Percentiles rank a stretch among this genome's conserved stretches.
phyloP scores from a whole-genome alignment of 2,797 vertebrate genomes.

The Enteromius radiatus region DNA sequence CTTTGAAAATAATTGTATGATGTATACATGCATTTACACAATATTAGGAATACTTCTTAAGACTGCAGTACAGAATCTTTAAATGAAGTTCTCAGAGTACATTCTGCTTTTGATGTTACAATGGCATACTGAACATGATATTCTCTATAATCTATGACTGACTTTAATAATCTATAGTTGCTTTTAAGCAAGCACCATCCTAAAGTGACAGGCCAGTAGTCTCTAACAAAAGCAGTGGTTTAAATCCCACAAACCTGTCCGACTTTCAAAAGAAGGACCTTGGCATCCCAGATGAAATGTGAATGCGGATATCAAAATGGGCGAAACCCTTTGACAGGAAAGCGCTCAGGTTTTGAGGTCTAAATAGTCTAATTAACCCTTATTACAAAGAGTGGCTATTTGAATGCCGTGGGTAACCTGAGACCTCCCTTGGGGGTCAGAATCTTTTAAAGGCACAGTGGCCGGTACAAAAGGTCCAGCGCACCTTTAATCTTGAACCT shows the following conservation, averaged over 20 bases:
- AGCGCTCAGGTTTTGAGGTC: constrained; percentile 62
- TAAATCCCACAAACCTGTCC: constrained; percentile 32
- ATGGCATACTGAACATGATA: constrained; percentile 9
- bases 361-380: constrained; percentile 82
- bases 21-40: background rate
- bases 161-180: constrained; percentile 9
- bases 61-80: background rate
- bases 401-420: constrained; percentile 75
- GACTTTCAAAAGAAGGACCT: constrained; percentile 34
- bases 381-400: constrained; percentile 75
- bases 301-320: constrained; percentile 57
- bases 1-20: background rate
- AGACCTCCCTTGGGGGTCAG: constrained; percentile 73
- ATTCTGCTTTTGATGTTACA: background rate
- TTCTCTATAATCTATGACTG: constrained; percentile 15
- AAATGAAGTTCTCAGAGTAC: background rate
- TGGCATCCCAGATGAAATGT: constrained; percentile 41
- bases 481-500: constrained; percentile 76
- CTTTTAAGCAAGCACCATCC: background rate
- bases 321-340: constrained; percentile 54
- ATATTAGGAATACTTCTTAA: background rate
- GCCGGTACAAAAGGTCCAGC: constrained; percentile 59
- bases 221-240: constrained; percentile 11
- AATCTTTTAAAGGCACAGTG: constrained; percentile 54
- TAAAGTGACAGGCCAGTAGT: constrained; percentile 1